phyloP scores from a whole-genome alignment of 1,140 invertebrate genomes.

The Vanessa tameamea region DNA sequence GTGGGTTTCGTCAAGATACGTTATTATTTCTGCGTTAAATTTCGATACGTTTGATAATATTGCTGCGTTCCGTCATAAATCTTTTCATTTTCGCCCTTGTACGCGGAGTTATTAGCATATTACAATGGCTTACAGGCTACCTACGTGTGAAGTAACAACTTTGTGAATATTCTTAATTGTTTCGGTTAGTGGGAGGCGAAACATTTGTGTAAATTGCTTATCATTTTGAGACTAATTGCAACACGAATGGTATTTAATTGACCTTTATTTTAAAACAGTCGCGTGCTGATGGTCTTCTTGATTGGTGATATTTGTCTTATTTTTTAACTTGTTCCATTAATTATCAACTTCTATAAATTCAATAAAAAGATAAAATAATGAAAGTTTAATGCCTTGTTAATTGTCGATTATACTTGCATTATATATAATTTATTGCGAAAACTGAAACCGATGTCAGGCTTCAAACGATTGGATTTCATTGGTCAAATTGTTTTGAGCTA shows the following conservation, averaged over 20 bases:
- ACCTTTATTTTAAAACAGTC: background rate
- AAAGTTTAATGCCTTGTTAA: too few relatives aligned
- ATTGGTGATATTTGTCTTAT: background rate
- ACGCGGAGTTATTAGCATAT: conserved; percentile 26
- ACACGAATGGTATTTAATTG: conserved; percentile 5
- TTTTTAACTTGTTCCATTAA: background rate
- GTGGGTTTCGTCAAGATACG: conserved; percentile 14
- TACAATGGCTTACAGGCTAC: conserved; percentile 24
- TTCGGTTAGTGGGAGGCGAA: conserved; percentile 2
- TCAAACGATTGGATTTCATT: too few relatives aligned
- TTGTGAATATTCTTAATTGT: conserved; percentile 8
- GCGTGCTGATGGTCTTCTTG: background rate
- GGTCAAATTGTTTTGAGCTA: too few relatives aligned
- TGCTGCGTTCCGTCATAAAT: conserved; percentile 15
- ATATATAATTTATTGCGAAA: too few relatives aligned
- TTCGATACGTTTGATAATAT: conserved; percentile 19
- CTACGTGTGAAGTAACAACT: conserved; percentile 16
- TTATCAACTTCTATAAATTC: background rate
- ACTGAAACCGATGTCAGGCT: too few relatives aligned
- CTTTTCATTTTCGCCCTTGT: conserved; percentile 22
- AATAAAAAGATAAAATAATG: too few relatives aligned
- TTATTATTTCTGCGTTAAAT: conserved; percentile 26
- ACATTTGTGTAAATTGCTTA: background rate
- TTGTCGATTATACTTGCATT: too few relatives aligned
- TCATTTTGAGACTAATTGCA: conserved; percentile 6